A percentile compares a stretch with the other conserved stretches of the same genome.
phyloP scores from a whole-genome alignment of 2,888 invertebrate species.

The Thymelicus lineola region DNA sequence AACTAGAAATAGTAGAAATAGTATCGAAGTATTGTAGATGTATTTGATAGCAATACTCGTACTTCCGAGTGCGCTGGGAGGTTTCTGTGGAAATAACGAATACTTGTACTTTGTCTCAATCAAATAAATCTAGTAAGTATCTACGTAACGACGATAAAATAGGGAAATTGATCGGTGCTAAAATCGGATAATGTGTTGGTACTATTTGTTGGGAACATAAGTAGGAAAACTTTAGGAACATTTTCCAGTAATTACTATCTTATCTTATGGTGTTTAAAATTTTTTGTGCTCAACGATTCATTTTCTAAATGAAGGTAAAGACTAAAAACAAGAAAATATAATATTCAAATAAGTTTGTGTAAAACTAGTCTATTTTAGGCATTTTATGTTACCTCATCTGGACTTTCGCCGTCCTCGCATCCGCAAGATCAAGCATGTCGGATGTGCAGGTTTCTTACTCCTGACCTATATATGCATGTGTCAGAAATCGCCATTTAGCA shows the following conservation, averaged over 20 bases:
- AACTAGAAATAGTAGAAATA: constrained; percentile 6
- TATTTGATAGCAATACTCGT: constrained; percentile 14
- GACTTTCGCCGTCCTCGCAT: constrained; percentile 25
- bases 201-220: no score
- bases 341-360: neutral
- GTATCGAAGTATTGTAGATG: constrained; percentile 16
- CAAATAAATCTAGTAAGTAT: neutral
- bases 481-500: no score
- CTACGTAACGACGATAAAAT: neutral
- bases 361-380: no score
- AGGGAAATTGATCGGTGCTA: no score
- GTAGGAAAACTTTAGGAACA: no score
- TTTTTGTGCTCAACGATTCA: no score
- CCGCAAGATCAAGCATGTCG: constrained; percentile 41
- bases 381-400: constrained; percentile 20
- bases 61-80: neutral
- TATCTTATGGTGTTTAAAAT: no score
- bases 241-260: no score
- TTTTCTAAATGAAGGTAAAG: no score
- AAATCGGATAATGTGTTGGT: no score
- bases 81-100: constrained; percentile 1
- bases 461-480: no score
- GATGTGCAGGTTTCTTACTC: neutral
- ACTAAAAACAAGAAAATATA: no score
- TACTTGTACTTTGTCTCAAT: neutral